Conservation (phyloP, 1,140 invertebrate species). For the Heterodera schachtii region DNA sequence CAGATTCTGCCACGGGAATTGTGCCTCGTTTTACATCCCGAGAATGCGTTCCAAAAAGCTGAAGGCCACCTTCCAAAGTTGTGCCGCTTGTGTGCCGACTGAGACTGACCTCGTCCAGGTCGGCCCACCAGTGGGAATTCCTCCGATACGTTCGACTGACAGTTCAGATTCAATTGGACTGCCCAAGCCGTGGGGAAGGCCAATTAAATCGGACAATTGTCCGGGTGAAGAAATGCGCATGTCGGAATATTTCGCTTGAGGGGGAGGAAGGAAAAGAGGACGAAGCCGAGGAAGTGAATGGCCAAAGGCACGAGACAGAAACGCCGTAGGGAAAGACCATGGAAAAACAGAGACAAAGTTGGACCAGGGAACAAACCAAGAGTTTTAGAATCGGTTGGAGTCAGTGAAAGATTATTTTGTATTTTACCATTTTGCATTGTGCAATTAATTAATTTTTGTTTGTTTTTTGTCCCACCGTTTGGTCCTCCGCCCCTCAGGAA, state of each 20-base stretch:
- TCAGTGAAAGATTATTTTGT: no score
- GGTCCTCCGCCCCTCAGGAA: no score
- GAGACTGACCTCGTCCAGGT: conserved; percentile 52
- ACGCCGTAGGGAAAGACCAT: neutral
- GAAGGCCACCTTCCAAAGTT: conserved; percentile 56
- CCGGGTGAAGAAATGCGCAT: conserved; percentile 49
- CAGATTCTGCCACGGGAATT: conserved; percentile 56
- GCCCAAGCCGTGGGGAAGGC: conserved; percentile 47
- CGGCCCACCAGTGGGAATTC: no score
- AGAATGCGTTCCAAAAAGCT: conserved; percentile 53
- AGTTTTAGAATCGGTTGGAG: no score
- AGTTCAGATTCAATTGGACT: conserved; percentile 40
- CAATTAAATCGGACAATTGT: conserved; percentile 41
- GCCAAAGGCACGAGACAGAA: neutral
- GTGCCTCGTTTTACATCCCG: conserved; percentile 56
- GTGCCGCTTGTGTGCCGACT: conserved; percentile 53
- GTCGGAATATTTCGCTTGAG: conserved; percentile 44
- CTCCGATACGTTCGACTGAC: neutral
- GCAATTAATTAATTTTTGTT: no score
- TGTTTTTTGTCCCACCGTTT: no score
- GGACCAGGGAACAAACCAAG: neutral
- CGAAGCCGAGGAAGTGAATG: conserved; percentile 16
- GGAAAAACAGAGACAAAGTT: no score
- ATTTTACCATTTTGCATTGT: no score
- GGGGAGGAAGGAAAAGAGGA: conserved; percentile 31